phyloP scores from a whole-genome alignment of 2,113 vertebrate species.

The Verasper variegatus region DNA sequence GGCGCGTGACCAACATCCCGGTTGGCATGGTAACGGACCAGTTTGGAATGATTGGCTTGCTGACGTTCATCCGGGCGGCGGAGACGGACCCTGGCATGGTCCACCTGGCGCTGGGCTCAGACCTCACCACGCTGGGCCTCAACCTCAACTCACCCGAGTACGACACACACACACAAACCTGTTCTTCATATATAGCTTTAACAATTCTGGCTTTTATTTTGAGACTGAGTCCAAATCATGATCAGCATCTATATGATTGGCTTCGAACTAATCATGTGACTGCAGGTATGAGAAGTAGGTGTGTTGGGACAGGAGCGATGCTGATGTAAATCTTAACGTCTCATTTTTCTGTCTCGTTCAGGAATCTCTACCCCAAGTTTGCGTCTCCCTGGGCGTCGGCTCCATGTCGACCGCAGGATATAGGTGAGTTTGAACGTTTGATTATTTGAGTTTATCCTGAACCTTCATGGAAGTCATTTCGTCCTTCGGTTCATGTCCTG shows the following conservation, averaged over 20 bases:
- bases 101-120: constrained; percentile 98
- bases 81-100: constrained; percentile 99
- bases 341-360: constrained; percentile 57
- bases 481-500: background rate
- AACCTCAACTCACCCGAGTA: constrained; percentile 99
- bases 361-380: constrained; percentile 99
- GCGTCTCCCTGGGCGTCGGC: constrained; percentile 98
- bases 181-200: too few species aligned
- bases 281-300: too few species aligned
- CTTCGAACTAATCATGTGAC: too few species aligned
- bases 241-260: too few species aligned
- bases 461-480: too few species aligned
- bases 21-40: constrained; percentile 99
- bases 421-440: constrained; percentile 84
- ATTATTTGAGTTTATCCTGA: background rate
- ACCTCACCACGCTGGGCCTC: constrained; percentile 99
- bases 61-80: constrained; percentile 99
- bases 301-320: too few species aligned
- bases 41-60: constrained; percentile 98
- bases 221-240: too few species aligned
- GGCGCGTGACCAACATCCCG: constrained; percentile 99
- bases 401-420: constrained; percentile 99
- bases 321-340: background rate
- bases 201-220: too few species aligned
- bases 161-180: constrained; percentile 58